Percentiles rank a stretch among this genome's conserved stretches.
phyloP scores from a whole-genome alignment of 2,113 vertebrate genomes.

The Thomomys bottae region DNA sequence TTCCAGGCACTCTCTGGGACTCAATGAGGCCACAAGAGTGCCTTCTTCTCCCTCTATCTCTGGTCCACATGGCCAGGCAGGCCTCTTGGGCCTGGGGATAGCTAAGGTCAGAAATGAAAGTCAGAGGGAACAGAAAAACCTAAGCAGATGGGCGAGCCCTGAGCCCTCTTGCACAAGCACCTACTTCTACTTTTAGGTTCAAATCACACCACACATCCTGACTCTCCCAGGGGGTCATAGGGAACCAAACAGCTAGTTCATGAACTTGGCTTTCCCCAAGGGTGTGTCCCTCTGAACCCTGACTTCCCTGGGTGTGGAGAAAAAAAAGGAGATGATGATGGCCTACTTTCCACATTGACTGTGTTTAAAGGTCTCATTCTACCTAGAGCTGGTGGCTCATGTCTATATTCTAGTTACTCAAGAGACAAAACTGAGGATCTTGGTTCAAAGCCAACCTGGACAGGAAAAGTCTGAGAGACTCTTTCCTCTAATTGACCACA shows the following conservation, averaged over 20 bases:
- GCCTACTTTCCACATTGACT: background rate
- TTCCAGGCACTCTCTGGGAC: too few relatives aligned
- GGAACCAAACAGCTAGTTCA: background rate
- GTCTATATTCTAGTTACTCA: too few relatives aligned
- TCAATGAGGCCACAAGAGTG: background rate
- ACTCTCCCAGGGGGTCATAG: background rate
- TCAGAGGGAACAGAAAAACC: slow-evolving; percentile 47
- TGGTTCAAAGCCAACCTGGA: too few relatives aligned
- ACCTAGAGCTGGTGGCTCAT: too few relatives aligned
- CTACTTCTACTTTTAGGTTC: slow-evolving; percentile 38
- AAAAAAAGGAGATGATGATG: background rate
- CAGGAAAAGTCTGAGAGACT: too few relatives aligned
- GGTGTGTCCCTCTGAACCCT: background rate
- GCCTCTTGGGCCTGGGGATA: background rate
- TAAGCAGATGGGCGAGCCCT: background rate
- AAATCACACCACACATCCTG: background rate
- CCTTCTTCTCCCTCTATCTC: background rate
- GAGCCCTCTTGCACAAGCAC: slow-evolving; percentile 42
- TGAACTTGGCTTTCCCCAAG: background rate
- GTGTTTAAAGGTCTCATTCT: background rate
- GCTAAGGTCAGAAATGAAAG: background rate
- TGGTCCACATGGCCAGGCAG: too few relatives aligned
- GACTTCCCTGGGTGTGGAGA: background rate
- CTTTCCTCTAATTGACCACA: too few relatives aligned
- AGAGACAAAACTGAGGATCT: too few relatives aligned